phyloP scores from a whole-genome alignment of 2,888 invertebrate genomes.

The Dione juno region DNA sequence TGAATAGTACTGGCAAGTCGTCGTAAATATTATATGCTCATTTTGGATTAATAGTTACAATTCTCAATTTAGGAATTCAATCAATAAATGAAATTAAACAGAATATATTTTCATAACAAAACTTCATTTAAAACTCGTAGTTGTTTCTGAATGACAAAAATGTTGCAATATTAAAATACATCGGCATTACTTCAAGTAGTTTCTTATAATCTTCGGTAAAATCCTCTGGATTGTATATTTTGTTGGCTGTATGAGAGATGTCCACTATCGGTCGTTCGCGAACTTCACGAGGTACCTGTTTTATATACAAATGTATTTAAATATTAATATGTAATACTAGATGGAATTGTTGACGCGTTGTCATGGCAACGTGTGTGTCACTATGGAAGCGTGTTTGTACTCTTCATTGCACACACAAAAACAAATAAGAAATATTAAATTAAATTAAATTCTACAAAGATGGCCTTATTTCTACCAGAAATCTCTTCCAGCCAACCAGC shows the following conservation, averaged over 20 bases:
- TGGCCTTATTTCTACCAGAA: no score
- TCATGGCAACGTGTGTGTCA: background rate
- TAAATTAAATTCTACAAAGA: no score
- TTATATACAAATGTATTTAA: background rate
- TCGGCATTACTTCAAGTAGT: slow-evolving; percentile 59
- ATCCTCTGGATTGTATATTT: slow-evolving; percentile 60
- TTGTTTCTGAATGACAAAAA: slow-evolving; percentile 62
- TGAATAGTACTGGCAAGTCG: no score
- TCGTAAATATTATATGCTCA: no score
- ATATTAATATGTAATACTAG: background rate
- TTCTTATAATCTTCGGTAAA: slow-evolving; percentile 58
- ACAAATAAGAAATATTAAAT: no score
- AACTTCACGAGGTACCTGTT: slow-evolving; percentile 56
- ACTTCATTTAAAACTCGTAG: slow-evolving; percentile 59
- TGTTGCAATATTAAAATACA: slow-evolving; percentile 66
- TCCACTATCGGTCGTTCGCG: slow-evolving; percentile 56
- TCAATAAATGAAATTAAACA: no score
- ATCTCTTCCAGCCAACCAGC: no score
- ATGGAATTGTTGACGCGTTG: no score
- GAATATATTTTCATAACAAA: background rate
- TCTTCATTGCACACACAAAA: no score
- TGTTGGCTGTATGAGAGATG: slow-evolving; percentile 64
- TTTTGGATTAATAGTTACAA: no score
- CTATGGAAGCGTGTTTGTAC: no score
- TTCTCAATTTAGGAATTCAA: no score